Evolutionary conservation across 92 coral and sea anemone genomes (phyloP).

Genomic region (Zoanthus solanderi): DNA sequence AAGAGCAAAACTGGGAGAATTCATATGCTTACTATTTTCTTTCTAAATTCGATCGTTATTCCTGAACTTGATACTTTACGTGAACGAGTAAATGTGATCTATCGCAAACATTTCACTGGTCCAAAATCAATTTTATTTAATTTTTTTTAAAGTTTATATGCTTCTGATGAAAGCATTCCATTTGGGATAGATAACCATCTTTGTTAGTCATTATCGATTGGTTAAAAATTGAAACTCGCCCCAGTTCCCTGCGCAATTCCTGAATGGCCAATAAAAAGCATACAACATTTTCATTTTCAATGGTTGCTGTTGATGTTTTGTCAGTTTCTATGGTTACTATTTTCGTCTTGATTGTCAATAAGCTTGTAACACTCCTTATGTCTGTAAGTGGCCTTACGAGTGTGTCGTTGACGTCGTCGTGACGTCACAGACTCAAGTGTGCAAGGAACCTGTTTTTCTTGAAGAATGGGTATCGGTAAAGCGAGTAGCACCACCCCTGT

Average conservation of each 20-base stretch:
- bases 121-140: too few species aligned
- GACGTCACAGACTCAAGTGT: conserved; percentile 88
- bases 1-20: too few species aligned
- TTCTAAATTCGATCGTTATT: too few species aligned
- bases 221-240: too few species aligned
- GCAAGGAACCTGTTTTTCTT: conserved; percentile 95
- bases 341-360: not conserved
- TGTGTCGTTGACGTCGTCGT: conserved; percentile 63
- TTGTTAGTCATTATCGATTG: too few species aligned
- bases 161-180: not conserved
- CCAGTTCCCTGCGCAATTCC: too few species aligned
- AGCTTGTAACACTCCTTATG: conserved; percentile 3
- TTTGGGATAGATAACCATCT: not conserved
- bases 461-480: conserved; percentile 92
- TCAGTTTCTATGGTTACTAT: not conserved
- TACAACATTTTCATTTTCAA: not conserved
- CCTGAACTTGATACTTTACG: too few species aligned
- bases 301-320: not conserved
- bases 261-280: not conserved
- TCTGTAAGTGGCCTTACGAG: not conserved
- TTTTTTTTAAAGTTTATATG: too few species aligned
- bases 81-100: too few species aligned
- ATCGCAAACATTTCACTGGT: too few species aligned
- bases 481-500: conserved; percentile 95
- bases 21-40: too few species aligned